Evolutionary conservation across 1,140 invertebrate genomes (phyloP).

Genomic region (Dendroctonus ponderosae): DNA sequence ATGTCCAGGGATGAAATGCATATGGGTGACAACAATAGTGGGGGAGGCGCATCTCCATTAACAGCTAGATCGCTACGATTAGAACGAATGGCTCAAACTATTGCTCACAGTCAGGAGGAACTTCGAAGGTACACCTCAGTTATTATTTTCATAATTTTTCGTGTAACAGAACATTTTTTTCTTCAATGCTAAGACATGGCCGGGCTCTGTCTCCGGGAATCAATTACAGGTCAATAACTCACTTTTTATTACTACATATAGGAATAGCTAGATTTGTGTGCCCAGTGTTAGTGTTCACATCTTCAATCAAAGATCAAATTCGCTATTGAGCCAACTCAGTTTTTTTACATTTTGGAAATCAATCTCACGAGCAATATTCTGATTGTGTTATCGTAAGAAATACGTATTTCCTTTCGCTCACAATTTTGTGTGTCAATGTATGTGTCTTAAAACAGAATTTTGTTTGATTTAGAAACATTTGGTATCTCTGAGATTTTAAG

Average conservation of each 20-base stretch:
- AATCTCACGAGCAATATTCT: too few relatives aligned
- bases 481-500: too few relatives aligned
- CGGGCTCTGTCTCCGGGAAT: conserved; percentile 44
- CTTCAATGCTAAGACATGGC: conserved; percentile 39
- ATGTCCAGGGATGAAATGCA: conserved; percentile 69
- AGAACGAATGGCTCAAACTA: conserved; percentile 79
- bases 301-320: too few relatives aligned
- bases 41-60: conserved; percentile 75
- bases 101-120: conserved; percentile 87
- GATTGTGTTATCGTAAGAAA: too few relatives aligned
- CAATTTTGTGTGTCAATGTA: too few relatives aligned
- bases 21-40: conserved; percentile 66
- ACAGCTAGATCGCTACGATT: conserved; percentile 82
- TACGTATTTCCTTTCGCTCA: too few relatives aligned
- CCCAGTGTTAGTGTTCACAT: not conserved
- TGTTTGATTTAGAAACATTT: too few relatives aligned
- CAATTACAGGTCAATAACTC: conserved; percentile 46
- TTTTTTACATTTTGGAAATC: too few relatives aligned
- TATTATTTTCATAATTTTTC: conserved; percentile 12
- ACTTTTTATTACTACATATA: not conserved
- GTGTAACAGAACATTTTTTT: conserved; percentile 7
- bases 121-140: conserved; percentile 60
- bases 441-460: too few relatives aligned
- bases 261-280: not conserved
- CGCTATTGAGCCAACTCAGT: too few relatives aligned